These are phyloP conservation scores for Hucho hucho DNA, from an alignment of 2,113 vertebrate species.

Conservation along the genomic window DNA sequence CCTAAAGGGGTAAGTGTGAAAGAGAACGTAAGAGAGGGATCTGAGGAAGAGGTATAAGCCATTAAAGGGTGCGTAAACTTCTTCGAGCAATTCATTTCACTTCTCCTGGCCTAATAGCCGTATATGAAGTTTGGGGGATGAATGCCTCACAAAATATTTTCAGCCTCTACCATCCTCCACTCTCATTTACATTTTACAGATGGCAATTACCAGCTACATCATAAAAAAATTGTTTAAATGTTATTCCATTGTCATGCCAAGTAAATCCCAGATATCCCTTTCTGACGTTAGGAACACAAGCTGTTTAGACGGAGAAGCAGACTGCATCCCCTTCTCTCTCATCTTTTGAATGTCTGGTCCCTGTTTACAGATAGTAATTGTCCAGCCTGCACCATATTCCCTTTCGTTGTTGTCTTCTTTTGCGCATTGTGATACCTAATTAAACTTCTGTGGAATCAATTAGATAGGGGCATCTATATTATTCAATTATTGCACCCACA, in stretches of 20 bases:
- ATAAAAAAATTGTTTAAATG: constrained; percentile 31
- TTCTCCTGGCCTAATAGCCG: constrained; percentile 51
- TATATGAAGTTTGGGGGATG: constrained; percentile 60
- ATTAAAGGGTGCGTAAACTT: constrained; percentile 75
- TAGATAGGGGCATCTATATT: constrained; percentile 39
- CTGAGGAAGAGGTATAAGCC: constrained; percentile 70
- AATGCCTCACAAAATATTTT: constrained; percentile 56
- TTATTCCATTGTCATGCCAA: constrained; percentile 58
- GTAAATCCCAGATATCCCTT: constrained; percentile 42
- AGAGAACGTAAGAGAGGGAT: constrained; percentile 46
- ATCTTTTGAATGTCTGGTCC: constrained; percentile 66
- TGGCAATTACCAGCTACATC: constrained; percentile 43
- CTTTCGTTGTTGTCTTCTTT: constrained; percentile 58
- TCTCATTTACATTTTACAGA: constrained; percentile 68
- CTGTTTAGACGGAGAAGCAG: constrained; percentile 48
- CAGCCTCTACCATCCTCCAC: constrained; percentile 37
- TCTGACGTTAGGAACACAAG: constrained; percentile 66
- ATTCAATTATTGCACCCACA: too few relatives aligned
- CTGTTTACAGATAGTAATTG: constrained; percentile 73
- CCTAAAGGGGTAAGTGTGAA: constrained; percentile 70
- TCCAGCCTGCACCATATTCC: constrained; percentile 66
- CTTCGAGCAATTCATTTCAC: constrained; percentile 62
- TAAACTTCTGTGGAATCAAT: constrained; percentile 61
- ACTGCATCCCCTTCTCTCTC: constrained; percentile 43
- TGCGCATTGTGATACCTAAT: constrained; percentile 64